Conservation (phyloP, 2,113 vertebrate genomes). For the Lophius piscatorius region DNA sequence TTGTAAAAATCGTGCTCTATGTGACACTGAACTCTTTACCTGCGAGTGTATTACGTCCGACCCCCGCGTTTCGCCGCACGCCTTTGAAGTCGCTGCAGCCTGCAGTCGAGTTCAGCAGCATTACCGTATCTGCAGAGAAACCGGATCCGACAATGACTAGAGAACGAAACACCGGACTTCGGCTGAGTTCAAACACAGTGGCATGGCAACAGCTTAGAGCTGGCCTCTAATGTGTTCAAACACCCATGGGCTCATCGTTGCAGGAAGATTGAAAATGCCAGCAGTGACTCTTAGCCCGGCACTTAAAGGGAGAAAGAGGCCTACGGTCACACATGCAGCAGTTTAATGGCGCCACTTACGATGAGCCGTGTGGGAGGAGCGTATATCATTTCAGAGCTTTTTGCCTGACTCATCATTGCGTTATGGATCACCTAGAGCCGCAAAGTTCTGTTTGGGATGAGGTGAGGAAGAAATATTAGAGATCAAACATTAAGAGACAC, state of each 20-base stretch:
- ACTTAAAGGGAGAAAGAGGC: constrained; percentile 48
- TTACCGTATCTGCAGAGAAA: constrained; percentile 41
- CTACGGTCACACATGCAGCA: constrained; percentile 39
- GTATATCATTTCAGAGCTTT: not conserved
- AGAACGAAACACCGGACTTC: constrained; percentile 36
- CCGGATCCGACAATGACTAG: constrained; percentile 29
- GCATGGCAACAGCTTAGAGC: constrained; percentile 28
- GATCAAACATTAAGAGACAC: no score
- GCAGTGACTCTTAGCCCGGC: constrained; percentile 32
- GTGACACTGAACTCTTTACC: constrained; percentile 22
- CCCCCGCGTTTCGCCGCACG: constrained; percentile 1
- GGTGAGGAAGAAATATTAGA: no score
- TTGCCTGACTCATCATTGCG: constrained; percentile 11
- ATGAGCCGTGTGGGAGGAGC: constrained; percentile 10
- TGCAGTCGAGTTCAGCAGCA: not conserved
- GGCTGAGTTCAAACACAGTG: constrained; percentile 54
- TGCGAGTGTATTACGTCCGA: constrained; percentile 16
- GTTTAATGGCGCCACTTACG: constrained; percentile 40
- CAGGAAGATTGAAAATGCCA: constrained; percentile 44
- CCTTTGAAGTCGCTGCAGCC: constrained; percentile 45
- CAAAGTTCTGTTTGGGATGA: no score
- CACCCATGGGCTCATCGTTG: constrained; percentile 43
- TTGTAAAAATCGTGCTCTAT: constrained; percentile 3
- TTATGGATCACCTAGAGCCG: constrained; percentile 19
- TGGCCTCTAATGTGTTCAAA: constrained; percentile 47